Conservation (phyloP, 2,113 vertebrate species). For the Motacilla alba region DNA sequence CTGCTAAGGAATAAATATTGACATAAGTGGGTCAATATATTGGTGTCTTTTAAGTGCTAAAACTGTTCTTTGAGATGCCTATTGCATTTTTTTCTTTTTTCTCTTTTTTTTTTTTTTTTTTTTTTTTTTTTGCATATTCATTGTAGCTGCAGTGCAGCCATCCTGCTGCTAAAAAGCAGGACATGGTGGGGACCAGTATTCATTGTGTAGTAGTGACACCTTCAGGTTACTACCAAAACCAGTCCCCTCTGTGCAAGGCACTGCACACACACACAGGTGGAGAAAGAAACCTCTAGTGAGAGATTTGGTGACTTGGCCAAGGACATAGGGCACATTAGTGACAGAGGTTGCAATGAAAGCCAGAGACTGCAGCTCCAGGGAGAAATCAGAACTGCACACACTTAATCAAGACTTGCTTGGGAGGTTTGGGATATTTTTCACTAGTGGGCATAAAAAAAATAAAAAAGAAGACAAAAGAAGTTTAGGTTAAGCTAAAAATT, state of each 20-base stretch:
- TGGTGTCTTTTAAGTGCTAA: slow-evolving; percentile 44
- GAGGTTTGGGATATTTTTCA: neutral
- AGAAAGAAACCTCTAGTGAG: neutral
- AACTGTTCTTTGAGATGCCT: slow-evolving; percentile 4
- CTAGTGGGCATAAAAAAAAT: rapidly evolving
- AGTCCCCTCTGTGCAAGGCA: neutral
- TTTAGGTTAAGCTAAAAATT: neutral
- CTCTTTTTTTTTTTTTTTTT: neutral
- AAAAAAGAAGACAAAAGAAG: rapidly evolving
- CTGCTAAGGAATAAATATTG: slow-evolving; percentile 29
- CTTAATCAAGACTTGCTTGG: neutral
- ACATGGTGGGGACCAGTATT: neutral
- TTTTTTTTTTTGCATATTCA: neutral
- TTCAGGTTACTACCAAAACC: slow-evolving; percentile 36
- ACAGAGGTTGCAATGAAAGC: neutral
- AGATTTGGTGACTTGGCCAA: neutral
- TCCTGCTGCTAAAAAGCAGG: neutral
- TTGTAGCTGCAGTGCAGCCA: slow-evolving; percentile 13
- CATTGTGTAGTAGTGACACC: slow-evolving; percentile 43
- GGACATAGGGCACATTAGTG: neutral
- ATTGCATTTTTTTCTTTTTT: neutral
- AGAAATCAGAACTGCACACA: neutral
- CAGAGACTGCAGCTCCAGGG: neutral
- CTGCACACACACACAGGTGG: neutral
- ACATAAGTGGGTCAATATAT: slow-evolving; percentile 42